Percentiles rank a stretch among this genome's conserved stretches.
Conservation (phyloP, 2,797 vertebrate genomes). For the Emys orbicularis region DNA sequence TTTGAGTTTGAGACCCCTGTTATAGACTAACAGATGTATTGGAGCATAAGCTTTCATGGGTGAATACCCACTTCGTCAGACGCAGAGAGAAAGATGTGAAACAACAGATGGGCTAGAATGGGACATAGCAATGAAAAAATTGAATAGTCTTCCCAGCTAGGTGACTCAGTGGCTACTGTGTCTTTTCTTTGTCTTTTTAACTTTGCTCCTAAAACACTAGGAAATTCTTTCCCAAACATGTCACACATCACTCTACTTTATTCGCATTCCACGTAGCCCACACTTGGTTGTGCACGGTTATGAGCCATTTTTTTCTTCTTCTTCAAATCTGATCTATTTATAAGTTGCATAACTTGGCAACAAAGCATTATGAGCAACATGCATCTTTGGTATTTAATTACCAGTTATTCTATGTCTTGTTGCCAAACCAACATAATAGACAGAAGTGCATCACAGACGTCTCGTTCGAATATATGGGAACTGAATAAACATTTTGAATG, state of each 20-base stretch:
- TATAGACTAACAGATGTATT: too few relatives aligned
- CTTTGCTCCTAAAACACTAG: constrained; percentile 16
- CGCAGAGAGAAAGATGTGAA: background rate
- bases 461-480: constrained; percentile 19
- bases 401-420: constrained; percentile 32
- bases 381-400: constrained; percentile 33
- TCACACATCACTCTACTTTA: constrained; percentile 30
- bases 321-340: constrained; percentile 6
- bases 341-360: constrained; percentile 15
- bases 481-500: background rate
- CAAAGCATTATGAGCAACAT: background rate
- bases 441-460: constrained; percentile 41
- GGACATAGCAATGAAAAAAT: background rate
- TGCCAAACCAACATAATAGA: constrained; percentile 34
- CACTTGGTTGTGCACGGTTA: constrained; percentile 22
- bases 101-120: constrained; percentile 4
- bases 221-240: constrained; percentile 39
- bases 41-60: too few relatives aligned
- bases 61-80: too few relatives aligned
- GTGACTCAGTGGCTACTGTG: constrained; percentile 31
- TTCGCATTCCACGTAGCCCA: constrained; percentile 56
- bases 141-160: constrained; percentile 14
- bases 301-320: background rate
- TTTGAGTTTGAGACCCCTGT: too few relatives aligned
- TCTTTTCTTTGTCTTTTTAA: background rate